Conservation (phyloP, 2,797 vertebrate species). For the Eremophila alpestris region DNA sequence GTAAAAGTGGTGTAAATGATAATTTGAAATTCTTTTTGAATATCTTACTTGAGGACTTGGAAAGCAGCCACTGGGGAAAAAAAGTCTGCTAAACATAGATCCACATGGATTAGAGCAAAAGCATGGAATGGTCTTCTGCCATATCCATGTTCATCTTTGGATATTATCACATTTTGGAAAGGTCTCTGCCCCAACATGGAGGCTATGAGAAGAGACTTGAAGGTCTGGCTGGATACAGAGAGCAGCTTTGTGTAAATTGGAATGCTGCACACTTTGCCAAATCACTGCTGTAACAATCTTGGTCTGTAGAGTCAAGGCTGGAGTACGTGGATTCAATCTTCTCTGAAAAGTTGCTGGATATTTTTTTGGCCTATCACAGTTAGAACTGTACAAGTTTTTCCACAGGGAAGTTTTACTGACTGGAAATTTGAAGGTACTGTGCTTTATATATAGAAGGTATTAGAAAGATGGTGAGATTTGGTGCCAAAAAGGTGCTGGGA, state of each 20-base stretch:
- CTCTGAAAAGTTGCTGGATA: not conserved
- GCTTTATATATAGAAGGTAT: not conserved
- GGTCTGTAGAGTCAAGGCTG: not conserved
- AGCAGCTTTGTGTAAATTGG: not conserved
- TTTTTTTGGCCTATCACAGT: not conserved
- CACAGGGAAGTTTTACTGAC: not conserved
- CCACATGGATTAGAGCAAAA: not conserved
- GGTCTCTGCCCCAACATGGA: not conserved
- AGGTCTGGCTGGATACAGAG: not conserved
- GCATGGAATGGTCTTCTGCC: not conserved
- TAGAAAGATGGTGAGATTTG: not conserved
- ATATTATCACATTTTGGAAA: not conserved
- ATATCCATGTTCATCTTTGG: not conserved
- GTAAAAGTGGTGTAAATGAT: not conserved
- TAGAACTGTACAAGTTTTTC: not conserved
- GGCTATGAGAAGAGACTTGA: slow-evolving; percentile 10
- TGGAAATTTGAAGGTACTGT: not conserved
- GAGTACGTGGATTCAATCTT: not conserved
- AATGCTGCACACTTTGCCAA: not conserved
- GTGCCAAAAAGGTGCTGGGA: not conserved
- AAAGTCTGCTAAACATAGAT: not conserved
- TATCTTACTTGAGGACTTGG: not conserved
- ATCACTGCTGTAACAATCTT: not conserved
- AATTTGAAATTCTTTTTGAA: not conserved
- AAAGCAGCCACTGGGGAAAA: not conserved